Evolutionary conservation across 2,888 invertebrate genomes (phyloP).

Genomic region (Leucoptera coffeella): DNA sequence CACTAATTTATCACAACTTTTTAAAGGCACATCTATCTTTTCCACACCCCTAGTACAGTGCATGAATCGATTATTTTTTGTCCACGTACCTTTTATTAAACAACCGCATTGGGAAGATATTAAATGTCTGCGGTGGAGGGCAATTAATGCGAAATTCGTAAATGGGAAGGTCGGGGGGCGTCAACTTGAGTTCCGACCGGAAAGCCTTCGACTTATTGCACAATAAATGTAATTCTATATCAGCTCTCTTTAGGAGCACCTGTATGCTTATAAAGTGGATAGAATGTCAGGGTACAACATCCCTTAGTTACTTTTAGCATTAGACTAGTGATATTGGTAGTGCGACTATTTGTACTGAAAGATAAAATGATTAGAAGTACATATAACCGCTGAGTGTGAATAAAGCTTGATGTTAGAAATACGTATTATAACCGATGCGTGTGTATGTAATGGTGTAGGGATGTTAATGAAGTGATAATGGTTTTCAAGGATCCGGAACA

Average conservation of each 20-base stretch:
- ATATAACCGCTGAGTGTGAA: too few relatives aligned
- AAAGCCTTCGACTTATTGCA: constrained; percentile 31
- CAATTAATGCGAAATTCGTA: constrained; percentile 34
- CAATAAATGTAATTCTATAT: constrained; percentile 31
- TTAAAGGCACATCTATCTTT: too few relatives aligned
- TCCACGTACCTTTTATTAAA: too few relatives aligned
- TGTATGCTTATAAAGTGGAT: constrained; percentile 13
- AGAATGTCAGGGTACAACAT: neutral
- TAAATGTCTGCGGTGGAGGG: constrained; percentile 39
- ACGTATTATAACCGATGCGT: too few relatives aligned
- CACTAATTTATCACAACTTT: too few relatives aligned
- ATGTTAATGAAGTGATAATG: too few relatives aligned
- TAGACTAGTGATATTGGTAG: neutral
- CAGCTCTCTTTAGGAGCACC: constrained; percentile 27
- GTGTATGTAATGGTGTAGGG: too few relatives aligned
- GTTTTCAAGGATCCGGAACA: too few relatives aligned
- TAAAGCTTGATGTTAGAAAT: too few relatives aligned
- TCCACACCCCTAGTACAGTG: too few relatives aligned
- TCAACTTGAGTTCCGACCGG: constrained; percentile 45
- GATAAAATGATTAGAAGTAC: neutral
- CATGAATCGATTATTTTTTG: too few relatives aligned
- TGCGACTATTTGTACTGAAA: too few relatives aligned
- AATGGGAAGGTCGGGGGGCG: constrained; percentile 35
- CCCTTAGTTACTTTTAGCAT: neutral
- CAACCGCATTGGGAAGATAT: constrained; percentile 27